Conservation (phyloP, 2,888 invertebrate species). For the Entomobrya proxima region DNA sequence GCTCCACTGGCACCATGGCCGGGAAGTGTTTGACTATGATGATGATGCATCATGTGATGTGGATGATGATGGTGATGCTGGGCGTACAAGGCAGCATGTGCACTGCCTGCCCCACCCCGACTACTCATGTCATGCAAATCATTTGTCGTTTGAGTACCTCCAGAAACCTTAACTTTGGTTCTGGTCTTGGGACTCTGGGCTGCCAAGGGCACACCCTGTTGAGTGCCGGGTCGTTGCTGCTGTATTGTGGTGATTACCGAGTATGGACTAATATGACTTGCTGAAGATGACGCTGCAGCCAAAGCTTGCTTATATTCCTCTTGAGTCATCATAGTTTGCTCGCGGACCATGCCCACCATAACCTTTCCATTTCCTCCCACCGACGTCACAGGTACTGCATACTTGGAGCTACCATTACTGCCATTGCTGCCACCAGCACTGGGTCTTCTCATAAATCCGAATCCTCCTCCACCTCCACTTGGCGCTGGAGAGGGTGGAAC, state of each 20-base stretch:
- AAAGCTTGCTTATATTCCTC: slow-evolving; percentile 73
- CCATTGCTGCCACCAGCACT: slow-evolving; percentile 9
- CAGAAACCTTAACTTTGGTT: slow-evolving; percentile 86
- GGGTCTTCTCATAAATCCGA: slow-evolving; percentile 64
- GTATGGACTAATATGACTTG: slow-evolving; percentile 67
- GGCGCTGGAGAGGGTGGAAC: slow-evolving; percentile 47
- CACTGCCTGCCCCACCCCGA: slow-evolving; percentile 8
- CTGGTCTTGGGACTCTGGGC: slow-evolving; percentile 74
- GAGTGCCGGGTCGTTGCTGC: slow-evolving; percentile 32
- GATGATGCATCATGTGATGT: slow-evolving; percentile 41
- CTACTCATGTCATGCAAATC: slow-evolving; percentile 75
- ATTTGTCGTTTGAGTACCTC: slow-evolving; percentile 91
- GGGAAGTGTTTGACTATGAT: slow-evolving; percentile 70
- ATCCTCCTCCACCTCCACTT: slow-evolving; percentile 44
- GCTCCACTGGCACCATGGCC: slow-evolving; percentile 50
- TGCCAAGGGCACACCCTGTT: neutral
- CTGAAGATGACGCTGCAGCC: slow-evolving; percentile 64
- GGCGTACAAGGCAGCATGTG: slow-evolving; percentile 50
- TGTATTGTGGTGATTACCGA: slow-evolving; percentile 62
- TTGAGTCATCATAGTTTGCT: slow-evolving; percentile 72
- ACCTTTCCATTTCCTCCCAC: slow-evolving; percentile 67
- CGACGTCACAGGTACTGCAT: slow-evolving; percentile 67
- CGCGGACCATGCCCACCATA: slow-evolving; percentile 61
- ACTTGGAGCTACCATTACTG: slow-evolving; percentile 66
- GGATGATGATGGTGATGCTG: slow-evolving; percentile 61